Base-by-base conservation (phyloP, 2,888 invertebrate species). In the Leptopilina myrica region DNA sequence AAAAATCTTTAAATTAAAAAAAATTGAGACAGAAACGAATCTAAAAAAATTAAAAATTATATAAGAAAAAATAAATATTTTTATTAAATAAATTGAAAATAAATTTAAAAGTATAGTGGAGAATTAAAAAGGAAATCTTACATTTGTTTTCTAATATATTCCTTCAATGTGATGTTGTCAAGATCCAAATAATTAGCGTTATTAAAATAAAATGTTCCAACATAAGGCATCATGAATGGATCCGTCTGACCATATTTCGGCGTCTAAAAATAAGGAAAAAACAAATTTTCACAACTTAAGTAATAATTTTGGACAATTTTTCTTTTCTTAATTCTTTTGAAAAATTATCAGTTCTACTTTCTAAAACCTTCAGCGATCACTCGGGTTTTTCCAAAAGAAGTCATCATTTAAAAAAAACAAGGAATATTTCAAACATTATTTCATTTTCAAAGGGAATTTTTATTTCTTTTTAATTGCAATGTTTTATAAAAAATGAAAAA, bases 141-240 rank as follows among this genome's bases (percentile, higher is more conserved):
- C 97, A 98, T 96, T 93, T 98, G 98, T 89, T 97, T 97, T 91
- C 95, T 96, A 84, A 98, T 95, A 85, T 96, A 95, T 82, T 97
- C 97, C 92, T 96, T 97, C 12, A 97, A 92, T 81, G 95, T 95
- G 5, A 93, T 90, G 78, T 94, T 93, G 86, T 95, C 95, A 11
- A 94, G 86, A 12, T 93, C 93, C 46, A 93, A 89, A 26, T 93
- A 94, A 86, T 93, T 94, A 8, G 93, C 92, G 33, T 94, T 93
- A 78, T 94, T 94, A 81, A 94, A 95, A 88, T 93, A 94, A 91
- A 94, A 95, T 9, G 93, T 93, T 67, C 94, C 94, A 93, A 94
- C 93, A 84, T 93, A 94, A 78, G 94, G 94, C 88, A 93, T 92
- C 89, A 92, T 90, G 83, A 90, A 92, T 78, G 90, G 84, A 82